Base-by-base conservation (phyloP, 2,888 invertebrate genomes). In the Tenthredo amoena region DNA sequence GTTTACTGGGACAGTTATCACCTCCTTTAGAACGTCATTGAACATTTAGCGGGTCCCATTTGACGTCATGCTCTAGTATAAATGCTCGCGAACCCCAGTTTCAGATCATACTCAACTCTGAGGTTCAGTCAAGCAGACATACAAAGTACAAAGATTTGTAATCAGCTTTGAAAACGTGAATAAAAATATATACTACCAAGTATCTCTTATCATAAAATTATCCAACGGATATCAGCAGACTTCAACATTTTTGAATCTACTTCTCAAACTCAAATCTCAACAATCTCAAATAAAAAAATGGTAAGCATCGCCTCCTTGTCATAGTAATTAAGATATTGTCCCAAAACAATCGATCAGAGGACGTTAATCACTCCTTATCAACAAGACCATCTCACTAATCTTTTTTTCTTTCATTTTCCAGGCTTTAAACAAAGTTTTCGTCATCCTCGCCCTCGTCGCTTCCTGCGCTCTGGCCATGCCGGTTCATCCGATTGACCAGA, bases 1-100 rank as follows among this genome's bases (percentile, higher is more conserved):
- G 88, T 93, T 91, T 93, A 90, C 91, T 89, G 89, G 91, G 90
- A 90, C 90, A 91, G 87, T 93, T 93, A 93, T 91, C 93, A 91
- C 91, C 88, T 89, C 82, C 62, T 84, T 84, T 85, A 84, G 85
- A 90, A 87, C 92, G 92, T 93, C 92, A 92, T 89, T 90, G 88
- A 89, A 90, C 89, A 87, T 91, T 93, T 93, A 93, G 92, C 93
- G 89, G 89, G 87, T 88, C 91, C 88, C 88, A 88, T 92, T 92
- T 92, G 92, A 92, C 93, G 93, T 93, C 92, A 93, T 87, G 88
- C 85, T 87, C 87, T 87, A 86, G 88, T 92, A 93, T 93, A 93
- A 92, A 92, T 91, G 89, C 90, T 47, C 87, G 87, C 86, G 77
- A 84, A 87, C 86, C 84, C 85, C 85, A 84, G 85, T 83, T 86